These are phyloP conservation scores for Podarcis muralis DNA, from an alignment of 2,113 vertebrate species.

Conservation along the genomic window DNA sequence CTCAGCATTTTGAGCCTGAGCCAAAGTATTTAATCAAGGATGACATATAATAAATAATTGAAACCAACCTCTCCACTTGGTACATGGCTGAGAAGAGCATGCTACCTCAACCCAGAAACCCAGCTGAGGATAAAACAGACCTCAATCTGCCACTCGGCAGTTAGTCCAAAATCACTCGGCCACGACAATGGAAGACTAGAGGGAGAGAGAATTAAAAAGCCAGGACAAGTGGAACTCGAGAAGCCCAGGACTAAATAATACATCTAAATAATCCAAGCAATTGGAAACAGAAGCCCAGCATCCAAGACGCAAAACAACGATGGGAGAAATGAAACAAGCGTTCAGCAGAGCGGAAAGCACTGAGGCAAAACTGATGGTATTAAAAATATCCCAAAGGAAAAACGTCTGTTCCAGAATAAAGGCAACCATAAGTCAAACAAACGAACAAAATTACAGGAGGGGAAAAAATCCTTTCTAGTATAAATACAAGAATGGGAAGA, in stretches of 20 bases:
- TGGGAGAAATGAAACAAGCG: neutral
- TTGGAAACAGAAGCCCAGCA: neutral
- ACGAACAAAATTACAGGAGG: neutral
- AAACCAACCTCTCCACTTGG: conserved; percentile 2
- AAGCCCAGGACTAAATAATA: neutral
- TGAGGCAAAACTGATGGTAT: neutral
- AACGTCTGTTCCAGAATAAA: neutral
- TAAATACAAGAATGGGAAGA: neutral
- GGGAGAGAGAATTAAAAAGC: neutral
- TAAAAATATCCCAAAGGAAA: conserved; percentile 9
- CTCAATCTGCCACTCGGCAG: neutral
- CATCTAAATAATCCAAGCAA: neutral
- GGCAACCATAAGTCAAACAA: neutral
- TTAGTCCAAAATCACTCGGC: neutral
- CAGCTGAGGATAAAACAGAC: neutral
- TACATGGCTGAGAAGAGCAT: neutral
- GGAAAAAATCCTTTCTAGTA: neutral
- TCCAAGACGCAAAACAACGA: neutral
- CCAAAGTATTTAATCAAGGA: conserved; percentile 32
- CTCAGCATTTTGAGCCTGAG: neutral
- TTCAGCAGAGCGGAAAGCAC: neutral
- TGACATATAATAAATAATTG: conserved; percentile 37
- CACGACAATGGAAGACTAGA: neutral
- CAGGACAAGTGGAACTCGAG: neutral
- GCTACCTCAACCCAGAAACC: conserved; percentile 12